Base-by-base conservation (phyloP, 2,797 vertebrate genomes). In the Graptemys geographica region DNA sequence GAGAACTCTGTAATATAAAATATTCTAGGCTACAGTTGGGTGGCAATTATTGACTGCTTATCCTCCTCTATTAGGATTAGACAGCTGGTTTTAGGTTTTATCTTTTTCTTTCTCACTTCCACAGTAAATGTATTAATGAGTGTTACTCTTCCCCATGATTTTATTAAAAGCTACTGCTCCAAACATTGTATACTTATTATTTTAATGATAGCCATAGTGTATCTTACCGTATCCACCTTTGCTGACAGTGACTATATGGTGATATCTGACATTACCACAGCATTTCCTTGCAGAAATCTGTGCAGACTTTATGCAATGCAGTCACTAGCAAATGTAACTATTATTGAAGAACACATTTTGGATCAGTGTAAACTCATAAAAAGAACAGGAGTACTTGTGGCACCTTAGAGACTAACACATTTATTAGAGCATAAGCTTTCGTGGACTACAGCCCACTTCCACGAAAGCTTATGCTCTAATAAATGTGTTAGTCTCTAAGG, bases 251-350 rank as follows among this genome's bases (percentile, higher is more conserved):
- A 6, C 79, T 94, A 78, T 18, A 6, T 19, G 53, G 51, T 78
- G 91, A 87, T 90, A 16, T 87, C 27, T 87, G 91, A 81, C 87
- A 91, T 93, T 92, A 94, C 74, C 62, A 88, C 79, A 12, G 65
- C 5, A 53, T n/a, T 87, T 83, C 84, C 41, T 2, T 62, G 12
- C 56, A 79, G 72, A 85, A 44, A 81, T 86, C 52, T 78, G 81
- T 80, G 89, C 56, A 92, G 76, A 6, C 18, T 25, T 31, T 80
- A 49, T 86, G 19, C 72, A 5, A 33, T n/a, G 41, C 49, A 86
- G 79, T 57, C 11, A 72, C 59, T 33, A 33, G 59, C 59, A 33
- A 62, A 62, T 33, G 15, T 33, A 16, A 33, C 59, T 62, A 18
- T 62, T 33, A 18, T 8, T 33, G 59, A 62, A 59, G 27, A 59